phyloP scores from a whole-genome alignment of 2,113 vertebrate genomes.

The Nematolebias whitei region DNA sequence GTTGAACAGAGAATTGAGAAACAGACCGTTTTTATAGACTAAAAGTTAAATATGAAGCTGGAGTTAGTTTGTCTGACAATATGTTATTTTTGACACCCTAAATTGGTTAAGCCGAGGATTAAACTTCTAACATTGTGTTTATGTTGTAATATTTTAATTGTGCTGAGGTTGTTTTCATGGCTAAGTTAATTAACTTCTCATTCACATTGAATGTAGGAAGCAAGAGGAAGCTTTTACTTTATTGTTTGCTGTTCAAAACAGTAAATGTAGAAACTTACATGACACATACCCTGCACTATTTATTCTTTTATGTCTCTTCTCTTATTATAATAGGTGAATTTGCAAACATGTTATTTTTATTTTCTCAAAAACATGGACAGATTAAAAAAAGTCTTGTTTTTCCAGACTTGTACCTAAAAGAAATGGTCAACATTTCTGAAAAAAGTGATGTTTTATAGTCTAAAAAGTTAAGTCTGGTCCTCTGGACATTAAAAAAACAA shows the following conservation, averaged over 20 bases:
- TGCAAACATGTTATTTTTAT: not conserved
- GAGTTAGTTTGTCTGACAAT: not conserved
- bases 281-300: not conserved
- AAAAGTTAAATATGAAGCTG: not conserved
- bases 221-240: not conserved
- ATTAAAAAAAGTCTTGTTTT: no score
- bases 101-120: no score
- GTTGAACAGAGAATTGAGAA: conserved; percentile 5
- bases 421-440: no score
- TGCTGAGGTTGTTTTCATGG: no score
- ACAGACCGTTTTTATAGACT: not conserved
- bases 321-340: not conserved
- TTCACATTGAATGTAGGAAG: not conserved
- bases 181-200: no score
- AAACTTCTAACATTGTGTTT: no score
- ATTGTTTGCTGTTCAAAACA: not conserved
- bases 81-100: no score
- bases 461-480: no score
- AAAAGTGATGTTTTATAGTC: no score
- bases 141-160: no score
- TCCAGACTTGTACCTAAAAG: no score
- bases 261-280: not conserved
- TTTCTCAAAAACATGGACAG: not conserved
- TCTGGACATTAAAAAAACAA: no score
- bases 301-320: not conserved